Evolutionary conservation across 2,797 vertebrate species (phyloP).

Genomic region (Hypotaenidia philippensis): DNA sequence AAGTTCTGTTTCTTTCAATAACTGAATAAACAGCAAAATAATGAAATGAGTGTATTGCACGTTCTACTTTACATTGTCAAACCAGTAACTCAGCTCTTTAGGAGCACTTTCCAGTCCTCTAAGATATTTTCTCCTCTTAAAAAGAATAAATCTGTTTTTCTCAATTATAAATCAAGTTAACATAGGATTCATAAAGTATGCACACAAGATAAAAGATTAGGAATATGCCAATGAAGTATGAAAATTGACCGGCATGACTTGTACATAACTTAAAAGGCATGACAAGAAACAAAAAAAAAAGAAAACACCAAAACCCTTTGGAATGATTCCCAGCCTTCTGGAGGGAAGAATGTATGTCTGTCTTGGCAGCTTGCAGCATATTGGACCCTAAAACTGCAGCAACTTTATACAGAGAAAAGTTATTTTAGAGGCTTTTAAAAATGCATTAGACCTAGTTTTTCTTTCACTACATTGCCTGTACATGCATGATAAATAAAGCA

Average conservation of each 20-base stretch:
- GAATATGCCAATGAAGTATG: neutral
- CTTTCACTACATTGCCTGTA: constrained; percentile 10
- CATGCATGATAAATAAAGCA: constrained; percentile 60
- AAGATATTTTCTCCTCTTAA: neutral
- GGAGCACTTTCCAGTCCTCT: neutral
- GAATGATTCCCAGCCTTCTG: neutral
- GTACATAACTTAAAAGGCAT: neutral
- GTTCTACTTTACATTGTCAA: neutral
- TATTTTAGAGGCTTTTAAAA: constrained; percentile 57
- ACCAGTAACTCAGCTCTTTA: neutral
- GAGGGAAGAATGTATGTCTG: neutral
- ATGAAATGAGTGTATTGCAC: neutral
- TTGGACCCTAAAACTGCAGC: constrained; percentile 10
- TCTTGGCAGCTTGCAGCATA: neutral
- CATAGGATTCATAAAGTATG: neutral
- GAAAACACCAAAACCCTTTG: neutral
- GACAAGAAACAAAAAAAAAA: neutral
- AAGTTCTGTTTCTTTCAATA: constrained; percentile 26
- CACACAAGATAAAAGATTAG: neutral
- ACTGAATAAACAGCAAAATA: constrained; percentile 16
- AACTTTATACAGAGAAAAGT: constrained; percentile 38
- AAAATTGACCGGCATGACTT: neutral
- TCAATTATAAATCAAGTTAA: neutral
- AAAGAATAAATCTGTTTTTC: neutral
- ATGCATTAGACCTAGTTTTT: constrained; percentile 64